Evolutionary conservation across 2,888 invertebrate genomes (phyloP), one percentile per base, ranked within the genome.

Genomic region (Agrilus mali): DNA sequence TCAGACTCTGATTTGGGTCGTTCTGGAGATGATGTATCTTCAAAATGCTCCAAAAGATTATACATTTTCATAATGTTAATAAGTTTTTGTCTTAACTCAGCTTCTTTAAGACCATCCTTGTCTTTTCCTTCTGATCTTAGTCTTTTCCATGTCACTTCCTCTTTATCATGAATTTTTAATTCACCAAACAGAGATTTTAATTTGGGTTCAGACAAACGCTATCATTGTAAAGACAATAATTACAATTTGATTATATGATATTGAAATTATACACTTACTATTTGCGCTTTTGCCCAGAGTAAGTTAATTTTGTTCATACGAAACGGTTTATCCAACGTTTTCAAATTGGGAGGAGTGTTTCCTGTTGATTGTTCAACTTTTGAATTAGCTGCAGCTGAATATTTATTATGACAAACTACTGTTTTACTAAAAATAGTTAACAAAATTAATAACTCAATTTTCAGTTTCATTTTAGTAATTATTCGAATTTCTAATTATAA

Each of bases 101-200:
- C 85, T 63, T 88, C 92, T 59, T 82, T 82, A 6, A 86, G 59
- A 0, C 93, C 93, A 57, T 89, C 88, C 54, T 86, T 86, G 62
- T 95, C 94, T 49, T 82, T 77, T 16, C 86, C 86, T 53, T 92
- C 88, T 36, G 81, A 74, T 59, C 82, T 86, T 3, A 84, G 64
- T 58, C 84, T 80, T 63, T 95, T 95, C 63, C 80, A 78, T 1
- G 81, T 77, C 32, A 92, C 71, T 69, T 95, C 93, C 64, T 90
- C 86, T 69, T 93, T 93, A 59, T 95, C 94, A 48, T 94, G 94
- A 36, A 92, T 76, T 70, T 86, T 88, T 6, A 95, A 68, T 58
- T 94, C 94, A 60, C 86, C 85, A 60, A 85, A 89, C 15, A 95
- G 62, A 0, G 88, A 87, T 57, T 86, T 86, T 22, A 95, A 66